A percentile compares a stretch with the other conserved stretches of the same genome.
phyloP scores from a whole-genome alignment of 2,113 vertebrate species.

The Ictalurus furcatus region DNA sequence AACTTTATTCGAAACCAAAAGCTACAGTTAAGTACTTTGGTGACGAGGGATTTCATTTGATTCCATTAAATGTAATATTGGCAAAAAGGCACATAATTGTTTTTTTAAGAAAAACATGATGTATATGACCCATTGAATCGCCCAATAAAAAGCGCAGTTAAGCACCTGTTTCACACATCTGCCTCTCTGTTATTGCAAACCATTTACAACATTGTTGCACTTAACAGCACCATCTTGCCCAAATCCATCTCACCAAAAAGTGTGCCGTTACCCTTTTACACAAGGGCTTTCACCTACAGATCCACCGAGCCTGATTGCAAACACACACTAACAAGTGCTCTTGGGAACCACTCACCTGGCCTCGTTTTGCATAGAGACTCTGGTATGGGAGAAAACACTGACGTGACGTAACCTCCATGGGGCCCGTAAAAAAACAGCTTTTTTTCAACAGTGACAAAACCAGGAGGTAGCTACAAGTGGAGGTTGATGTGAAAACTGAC shows the following conservation, averaged over 20 bases:
- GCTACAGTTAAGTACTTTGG: background rate
- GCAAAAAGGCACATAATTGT: background rate
- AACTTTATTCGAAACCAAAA: background rate
- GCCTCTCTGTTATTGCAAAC: background rate
- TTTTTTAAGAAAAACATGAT: background rate
- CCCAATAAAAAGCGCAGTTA: background rate
- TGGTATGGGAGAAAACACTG: background rate
- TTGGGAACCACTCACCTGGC: conserved; percentile 23
- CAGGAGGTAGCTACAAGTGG: background rate
- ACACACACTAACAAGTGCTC: conserved; percentile 28
- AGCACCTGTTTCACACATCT: background rate
- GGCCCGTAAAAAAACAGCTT: background rate
- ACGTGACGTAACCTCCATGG: background rate
- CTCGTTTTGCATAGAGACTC: background rate
- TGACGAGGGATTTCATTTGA: background rate
- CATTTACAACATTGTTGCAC: background rate
- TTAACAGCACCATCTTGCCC: background rate
- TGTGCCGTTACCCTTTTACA: background rate
- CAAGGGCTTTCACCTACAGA: background rate
- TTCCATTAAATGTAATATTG: background rate
- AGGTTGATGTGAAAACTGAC: background rate
- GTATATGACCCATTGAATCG: background rate
- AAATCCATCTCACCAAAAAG: background rate
- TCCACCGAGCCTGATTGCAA: conserved; percentile 11
- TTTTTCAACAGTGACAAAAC: background rate